Percentiles rank a stretch among this genome's conserved stretches.
Evolutionary conservation across 2,888 invertebrate species (phyloP).

Genomic region (Ephialtes manifestator): DNA sequence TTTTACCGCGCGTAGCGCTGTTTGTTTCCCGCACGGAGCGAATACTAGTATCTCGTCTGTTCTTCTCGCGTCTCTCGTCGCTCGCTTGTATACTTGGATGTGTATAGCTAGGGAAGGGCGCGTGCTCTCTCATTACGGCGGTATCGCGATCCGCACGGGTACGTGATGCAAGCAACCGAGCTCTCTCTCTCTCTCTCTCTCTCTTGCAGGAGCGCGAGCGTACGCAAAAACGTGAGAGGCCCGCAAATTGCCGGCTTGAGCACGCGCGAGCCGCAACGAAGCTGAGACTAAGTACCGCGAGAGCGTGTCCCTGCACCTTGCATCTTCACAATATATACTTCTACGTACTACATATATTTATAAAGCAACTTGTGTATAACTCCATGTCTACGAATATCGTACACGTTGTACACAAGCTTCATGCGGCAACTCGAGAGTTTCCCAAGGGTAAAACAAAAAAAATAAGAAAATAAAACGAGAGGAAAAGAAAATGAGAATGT

Average conservation of each 20-base stretch:
- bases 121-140: constrained; percentile 83
- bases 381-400: constrained; percentile 12
- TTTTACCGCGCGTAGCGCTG: too few species aligned
- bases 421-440: constrained; percentile 21
- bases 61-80: constrained; percentile 9
- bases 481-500: too few species aligned
- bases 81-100: constrained; percentile 33
- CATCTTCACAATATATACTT: constrained; percentile 43
- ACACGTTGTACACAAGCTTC: constrained; percentile 17
- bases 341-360: neutral
- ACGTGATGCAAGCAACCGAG: constrained; percentile 62
- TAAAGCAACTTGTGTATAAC: neutral
- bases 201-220: constrained; percentile 70
- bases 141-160: constrained; percentile 79
- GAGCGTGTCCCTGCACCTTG: constrained; percentile 66
- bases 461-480: neutral
- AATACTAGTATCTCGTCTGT: constrained; percentile 24
- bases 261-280: constrained; percentile 71
- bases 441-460: neutral
- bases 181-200: too few species aligned
- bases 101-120: constrained; percentile 65
- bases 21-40: too few species aligned
- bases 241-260: constrained; percentile 81
- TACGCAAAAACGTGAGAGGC: constrained; percentile 83
- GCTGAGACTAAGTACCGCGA: constrained; percentile 67